Evolutionary conservation across 2,797 vertebrate genomes (phyloP).

Genomic region (Acanthopagrus latus): DNA sequence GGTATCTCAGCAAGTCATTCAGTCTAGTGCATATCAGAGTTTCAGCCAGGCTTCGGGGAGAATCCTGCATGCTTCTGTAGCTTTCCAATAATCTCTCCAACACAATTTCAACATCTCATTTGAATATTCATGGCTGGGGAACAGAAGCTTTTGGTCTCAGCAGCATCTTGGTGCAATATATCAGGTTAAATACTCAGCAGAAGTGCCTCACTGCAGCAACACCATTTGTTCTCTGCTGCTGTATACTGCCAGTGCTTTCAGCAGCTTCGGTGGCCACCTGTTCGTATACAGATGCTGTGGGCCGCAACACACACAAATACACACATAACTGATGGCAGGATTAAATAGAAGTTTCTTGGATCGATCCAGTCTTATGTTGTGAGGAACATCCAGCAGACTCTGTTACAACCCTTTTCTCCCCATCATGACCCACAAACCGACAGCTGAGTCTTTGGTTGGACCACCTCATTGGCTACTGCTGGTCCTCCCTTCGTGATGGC

Average conservation of each 20-base stretch:
- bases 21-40: slow-evolving; percentile 51
- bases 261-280: not conserved
- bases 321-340: not conserved
- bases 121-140: slow-evolving; percentile 69
- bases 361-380: not conserved
- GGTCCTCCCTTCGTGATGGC: slow-evolving; percentile 2
- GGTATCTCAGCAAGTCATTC: slow-evolving; percentile 52
- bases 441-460: not conserved
- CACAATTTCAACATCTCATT: slow-evolving; percentile 67
- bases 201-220: slow-evolving; percentile 30
- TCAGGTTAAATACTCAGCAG: slow-evolving; percentile 50
- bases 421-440: slow-evolving; percentile 5
- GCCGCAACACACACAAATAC: not conserved
- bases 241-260: not conserved
- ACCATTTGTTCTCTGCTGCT: slow-evolving; percentile 48
- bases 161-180: slow-evolving; percentile 45
- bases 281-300: not conserved
- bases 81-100: slow-evolving; percentile 64
- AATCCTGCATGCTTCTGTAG: slow-evolving; percentile 35
- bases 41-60: slow-evolving; percentile 58
- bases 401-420: not conserved
- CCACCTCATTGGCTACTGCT: slow-evolving; percentile 22
- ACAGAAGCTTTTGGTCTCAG: slow-evolving; percentile 23
- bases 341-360: not conserved
- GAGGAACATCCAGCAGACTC: not conserved